Conservation (phyloP, 2,888 invertebrate genomes). For the Rhaphigaster nebulosa region DNA sequence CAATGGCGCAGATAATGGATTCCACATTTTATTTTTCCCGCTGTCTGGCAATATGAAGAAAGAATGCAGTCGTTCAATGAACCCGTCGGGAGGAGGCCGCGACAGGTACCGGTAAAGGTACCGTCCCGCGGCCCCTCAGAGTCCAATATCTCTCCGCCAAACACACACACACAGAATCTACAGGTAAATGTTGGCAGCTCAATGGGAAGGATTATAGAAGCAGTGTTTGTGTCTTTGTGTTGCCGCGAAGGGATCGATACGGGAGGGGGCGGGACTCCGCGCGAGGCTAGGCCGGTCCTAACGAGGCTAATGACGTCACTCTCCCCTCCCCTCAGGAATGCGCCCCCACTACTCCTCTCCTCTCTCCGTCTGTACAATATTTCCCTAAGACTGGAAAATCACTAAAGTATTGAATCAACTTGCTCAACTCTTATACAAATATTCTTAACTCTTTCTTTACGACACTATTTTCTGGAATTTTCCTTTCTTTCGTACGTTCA, state of each 20-base stretch:
- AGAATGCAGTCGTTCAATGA: slow-evolving; percentile 14
- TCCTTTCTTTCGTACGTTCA: neutral
- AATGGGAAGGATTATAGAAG: slow-evolving; percentile 49
- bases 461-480: neutral
- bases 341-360: neutral
- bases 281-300: slow-evolving; percentile 26
- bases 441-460: neutral
- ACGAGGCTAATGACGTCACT: slow-evolving; percentile 44
- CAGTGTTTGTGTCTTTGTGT: slow-evolving; percentile 42
- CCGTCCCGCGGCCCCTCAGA: neutral
- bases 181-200: slow-evolving; percentile 43
- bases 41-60: neutral
- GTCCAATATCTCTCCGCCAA: neutral
- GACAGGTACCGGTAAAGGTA: neutral
- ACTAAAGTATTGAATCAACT: slow-evolving; percentile 29
- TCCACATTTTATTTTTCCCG: too few species aligned
- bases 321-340: slow-evolving; percentile 31
- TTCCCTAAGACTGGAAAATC: slow-evolving; percentile 45
- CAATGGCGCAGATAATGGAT: neutral
- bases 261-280: neutral
- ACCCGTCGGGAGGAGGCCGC: neutral
- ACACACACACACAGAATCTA: neutral
- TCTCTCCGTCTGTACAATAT: neutral
- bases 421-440: slow-evolving; percentile 18
- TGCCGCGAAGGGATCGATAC: neutral